These are phyloP conservation scores for Doris montereyensis DNA, from an alignment of 2,888 invertebrate species.

Conservation along the genomic window DNA sequence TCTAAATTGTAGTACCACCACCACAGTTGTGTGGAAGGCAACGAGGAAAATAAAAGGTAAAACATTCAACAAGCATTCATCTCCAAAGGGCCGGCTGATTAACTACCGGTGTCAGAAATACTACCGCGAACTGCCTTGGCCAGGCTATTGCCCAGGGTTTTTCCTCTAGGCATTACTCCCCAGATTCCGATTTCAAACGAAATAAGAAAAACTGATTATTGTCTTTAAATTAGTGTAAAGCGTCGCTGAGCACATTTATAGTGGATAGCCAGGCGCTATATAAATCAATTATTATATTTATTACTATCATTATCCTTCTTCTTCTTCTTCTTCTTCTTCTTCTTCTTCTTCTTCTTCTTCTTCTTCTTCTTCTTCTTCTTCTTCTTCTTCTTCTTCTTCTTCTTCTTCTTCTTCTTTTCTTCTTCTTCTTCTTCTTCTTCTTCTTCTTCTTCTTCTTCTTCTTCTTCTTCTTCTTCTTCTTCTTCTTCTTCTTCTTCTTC, in stretches of 20 bases:
- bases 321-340: slow-evolving; percentile 11
- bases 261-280: no score
- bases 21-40: no score
- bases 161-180: slow-evolving; percentile 27
- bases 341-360: neutral
- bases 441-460: neutral
- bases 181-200: slow-evolving; percentile 10
- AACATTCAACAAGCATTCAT: no score
- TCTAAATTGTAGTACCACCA: no score
- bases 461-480: neutral
- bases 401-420: neutral
- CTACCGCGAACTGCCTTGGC: no score
- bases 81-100: no score
- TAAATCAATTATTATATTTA: no score
- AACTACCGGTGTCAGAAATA: no score
- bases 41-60: no score
- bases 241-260: neutral
- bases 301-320: no score
- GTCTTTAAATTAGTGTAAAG: no score
- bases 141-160: neutral
- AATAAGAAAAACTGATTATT: no score
- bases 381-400: neutral
- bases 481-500: neutral
- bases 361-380: neutral
- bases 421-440: neutral